A percentile compares a stretch with the other conserved stretches of the same genome.
Conservation (phyloP, 2,888 invertebrate species). For the Chymomyza amoena region DNA sequence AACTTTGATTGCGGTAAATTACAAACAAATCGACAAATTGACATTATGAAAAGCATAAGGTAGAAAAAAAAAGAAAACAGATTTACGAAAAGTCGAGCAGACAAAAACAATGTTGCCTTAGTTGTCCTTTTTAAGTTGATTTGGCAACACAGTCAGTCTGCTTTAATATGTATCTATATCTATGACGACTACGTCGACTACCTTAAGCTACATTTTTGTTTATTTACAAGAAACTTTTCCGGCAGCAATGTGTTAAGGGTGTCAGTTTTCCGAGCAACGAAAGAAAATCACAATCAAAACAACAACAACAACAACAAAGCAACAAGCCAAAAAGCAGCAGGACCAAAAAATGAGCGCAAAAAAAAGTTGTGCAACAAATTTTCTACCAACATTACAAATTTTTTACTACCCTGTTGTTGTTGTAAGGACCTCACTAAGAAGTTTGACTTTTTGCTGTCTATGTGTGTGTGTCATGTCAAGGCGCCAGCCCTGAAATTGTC, state of each 20-base stretch:
- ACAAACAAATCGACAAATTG: conserved; percentile 31
- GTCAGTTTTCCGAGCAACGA: conserved; percentile 20
- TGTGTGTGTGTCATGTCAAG: conserved; percentile 9
- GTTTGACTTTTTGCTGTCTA: conserved; percentile 18
- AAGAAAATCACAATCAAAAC: conserved; percentile 13
- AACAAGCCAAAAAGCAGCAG: not conserved
- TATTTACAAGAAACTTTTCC: conserved; percentile 44
- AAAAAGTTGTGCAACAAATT: conserved; percentile 39
- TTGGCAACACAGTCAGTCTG: conserved; percentile 12
- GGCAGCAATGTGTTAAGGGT: conserved; percentile 39
- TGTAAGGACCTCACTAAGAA: conserved; percentile 7
- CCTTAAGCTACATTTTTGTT: conserved; percentile 34
- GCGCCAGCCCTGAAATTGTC: not conserved
- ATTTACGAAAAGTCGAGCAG: not conserved
- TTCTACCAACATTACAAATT: conserved; percentile 24
- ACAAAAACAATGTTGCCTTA: conserved; percentile 50
- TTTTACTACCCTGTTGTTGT: not conserved
- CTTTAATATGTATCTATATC: conserved; percentile 6
- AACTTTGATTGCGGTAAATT: too few relatives aligned
- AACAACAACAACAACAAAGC: conserved; percentile 17
- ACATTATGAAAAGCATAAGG: conserved; percentile 33
- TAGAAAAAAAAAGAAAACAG: conserved; percentile 29
- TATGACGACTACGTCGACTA: too few relatives aligned
- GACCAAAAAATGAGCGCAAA: not conserved
- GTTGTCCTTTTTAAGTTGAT: conserved; percentile 8